Conservation (phyloP, 2,797 vertebrate genomes). For the Acomys russatus region DNA sequence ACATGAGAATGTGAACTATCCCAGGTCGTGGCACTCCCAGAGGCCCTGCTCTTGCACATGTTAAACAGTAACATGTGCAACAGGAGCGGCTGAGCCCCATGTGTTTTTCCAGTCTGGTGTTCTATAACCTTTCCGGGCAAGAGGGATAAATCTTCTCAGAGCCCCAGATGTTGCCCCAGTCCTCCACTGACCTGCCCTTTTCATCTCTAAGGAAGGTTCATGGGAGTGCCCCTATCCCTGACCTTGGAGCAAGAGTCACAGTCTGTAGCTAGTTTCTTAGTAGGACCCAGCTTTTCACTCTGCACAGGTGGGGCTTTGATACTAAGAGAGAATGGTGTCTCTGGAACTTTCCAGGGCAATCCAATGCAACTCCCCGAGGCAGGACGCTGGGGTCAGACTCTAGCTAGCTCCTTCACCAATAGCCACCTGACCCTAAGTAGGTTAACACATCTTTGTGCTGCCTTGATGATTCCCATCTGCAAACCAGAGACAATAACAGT, state of each 20-base stretch:
- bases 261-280: background rate
- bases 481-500: background rate
- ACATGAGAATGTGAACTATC: background rate
- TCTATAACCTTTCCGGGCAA: background rate
- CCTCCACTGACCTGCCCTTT: background rate
- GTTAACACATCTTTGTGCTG: background rate
- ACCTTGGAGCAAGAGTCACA: background rate
- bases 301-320: background rate
- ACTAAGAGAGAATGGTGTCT: slow-evolving; percentile 12
- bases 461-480: background rate
- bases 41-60: background rate
- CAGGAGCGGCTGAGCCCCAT: background rate
- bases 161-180: background rate
- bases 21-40: background rate
- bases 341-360: background rate
- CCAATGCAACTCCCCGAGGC: background rate
- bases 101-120: background rate
- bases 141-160: slow-evolving; percentile 1
- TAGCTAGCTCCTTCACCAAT: background rate
- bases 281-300: background rate
- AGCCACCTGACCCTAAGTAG: background rate
- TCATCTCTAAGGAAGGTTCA: background rate
- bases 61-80: background rate
- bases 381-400: background rate
- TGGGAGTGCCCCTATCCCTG: no score